These are phyloP conservation scores for Drosophila tanythrix DNA, from an alignment of 2,888 invertebrate species.

Conservation along the genomic window DNA sequence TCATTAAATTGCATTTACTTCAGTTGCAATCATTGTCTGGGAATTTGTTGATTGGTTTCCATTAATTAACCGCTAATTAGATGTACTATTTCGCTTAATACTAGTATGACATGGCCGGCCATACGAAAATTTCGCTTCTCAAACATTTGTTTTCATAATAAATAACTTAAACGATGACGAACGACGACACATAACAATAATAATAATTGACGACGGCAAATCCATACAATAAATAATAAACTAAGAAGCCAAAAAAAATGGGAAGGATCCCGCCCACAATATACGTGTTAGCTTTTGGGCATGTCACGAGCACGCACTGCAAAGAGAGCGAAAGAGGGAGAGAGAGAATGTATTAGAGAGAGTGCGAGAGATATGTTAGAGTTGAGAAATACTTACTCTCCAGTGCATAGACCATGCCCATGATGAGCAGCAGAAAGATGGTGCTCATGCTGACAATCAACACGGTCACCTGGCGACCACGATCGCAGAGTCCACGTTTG, in stretches of 20 bases:
- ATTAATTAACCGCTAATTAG: conserved; percentile 54
- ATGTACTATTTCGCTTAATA: conserved; percentile 61
- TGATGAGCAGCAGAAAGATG: conserved; percentile 91
- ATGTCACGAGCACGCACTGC: conserved; percentile 86
- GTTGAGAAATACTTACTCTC: conserved; percentile 89
- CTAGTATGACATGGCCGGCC: conserved; percentile 46
- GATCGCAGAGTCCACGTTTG: conserved; percentile 90
- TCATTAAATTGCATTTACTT: conserved; percentile 37
- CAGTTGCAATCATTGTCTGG: conserved; percentile 41
- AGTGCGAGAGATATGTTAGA: background rate
- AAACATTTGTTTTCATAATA: conserved; percentile 51
- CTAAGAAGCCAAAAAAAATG: conserved; percentile 54
- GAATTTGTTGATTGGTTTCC: conserved; percentile 39
- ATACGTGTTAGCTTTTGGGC: conserved; percentile 81
- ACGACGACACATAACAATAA: conserved; percentile 66
- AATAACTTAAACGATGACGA: conserved; percentile 69
- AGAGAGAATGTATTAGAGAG: background rate
- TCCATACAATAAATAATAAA: conserved; percentile 71
- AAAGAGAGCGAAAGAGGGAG: conserved; percentile 65
- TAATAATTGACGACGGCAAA: conserved; percentile 55
- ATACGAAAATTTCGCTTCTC: conserved; percentile 54
- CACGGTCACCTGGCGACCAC: conserved; percentile 92
- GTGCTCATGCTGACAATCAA: conserved; percentile 93
- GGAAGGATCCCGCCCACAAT: conserved; percentile 26
- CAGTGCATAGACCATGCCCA: conserved; percentile 92